phyloP scores from a whole-genome alignment of 2,113 vertebrate genomes.

The Xenopus borealis region DNA sequence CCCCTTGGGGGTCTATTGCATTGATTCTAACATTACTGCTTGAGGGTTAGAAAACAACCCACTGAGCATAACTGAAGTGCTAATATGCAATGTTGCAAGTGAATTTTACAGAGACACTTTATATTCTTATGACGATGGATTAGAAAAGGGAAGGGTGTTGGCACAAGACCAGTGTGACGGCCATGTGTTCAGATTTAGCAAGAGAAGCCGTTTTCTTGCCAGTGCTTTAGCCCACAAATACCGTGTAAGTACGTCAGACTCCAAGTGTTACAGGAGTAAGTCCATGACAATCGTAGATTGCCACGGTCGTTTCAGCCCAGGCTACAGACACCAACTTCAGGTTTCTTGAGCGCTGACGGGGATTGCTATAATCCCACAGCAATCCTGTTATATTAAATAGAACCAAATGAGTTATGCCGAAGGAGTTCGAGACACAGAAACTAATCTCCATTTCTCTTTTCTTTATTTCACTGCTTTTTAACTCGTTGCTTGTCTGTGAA shows the following conservation, averaged over 20 bases:
- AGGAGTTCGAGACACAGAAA: slow-evolving; percentile 13
- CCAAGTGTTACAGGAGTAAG: slow-evolving; percentile 4
- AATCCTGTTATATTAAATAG: slow-evolving; percentile 15
- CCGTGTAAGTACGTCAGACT: neutral
- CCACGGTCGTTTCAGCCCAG: slow-evolving; percentile 4
- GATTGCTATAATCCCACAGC: slow-evolving; percentile 22
- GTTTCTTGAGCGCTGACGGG: neutral
- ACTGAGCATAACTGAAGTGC: too few relatives aligned
- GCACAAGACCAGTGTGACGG: too few relatives aligned
- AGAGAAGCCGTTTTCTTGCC: neutral
- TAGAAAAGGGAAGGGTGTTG: neutral
- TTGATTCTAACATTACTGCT: too few relatives aligned
- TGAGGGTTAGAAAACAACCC: too few relatives aligned
- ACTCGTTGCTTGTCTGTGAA: neutral
- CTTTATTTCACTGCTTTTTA: slow-evolving; percentile 12
- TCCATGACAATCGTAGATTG: slow-evolving; percentile 10
- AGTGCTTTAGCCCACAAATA: neutral
- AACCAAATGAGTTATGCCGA: slow-evolving; percentile 19
- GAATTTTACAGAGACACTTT: too few relatives aligned
- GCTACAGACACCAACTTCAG: slow-evolving; percentile 5
- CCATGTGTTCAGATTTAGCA: neutral
- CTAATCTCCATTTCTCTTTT: slow-evolving; percentile 17
- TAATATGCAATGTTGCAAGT: too few relatives aligned
- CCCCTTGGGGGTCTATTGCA: too few relatives aligned
- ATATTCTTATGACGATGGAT: too few relatives aligned